Evolutionary conservation across 2,797 vertebrate genomes (phyloP).

Genomic region (Gadopsis marmoratus): DNA sequence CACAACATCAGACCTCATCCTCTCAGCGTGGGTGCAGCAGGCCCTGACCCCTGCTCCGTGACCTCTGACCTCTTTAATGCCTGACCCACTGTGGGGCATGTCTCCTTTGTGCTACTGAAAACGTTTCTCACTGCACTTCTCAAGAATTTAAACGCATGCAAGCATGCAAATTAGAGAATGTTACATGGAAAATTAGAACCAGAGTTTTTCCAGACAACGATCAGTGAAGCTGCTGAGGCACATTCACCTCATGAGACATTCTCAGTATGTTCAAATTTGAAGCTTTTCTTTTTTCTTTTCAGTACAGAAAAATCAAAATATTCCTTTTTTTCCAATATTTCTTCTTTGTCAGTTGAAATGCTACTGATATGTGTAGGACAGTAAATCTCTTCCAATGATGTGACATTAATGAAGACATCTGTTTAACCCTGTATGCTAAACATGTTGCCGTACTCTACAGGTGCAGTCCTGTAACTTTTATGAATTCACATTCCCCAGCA

Average conservation of each 20-base stretch:
- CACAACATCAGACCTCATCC: background rate
- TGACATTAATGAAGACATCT: background rate
- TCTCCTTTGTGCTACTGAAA: slow-evolving; percentile 19
- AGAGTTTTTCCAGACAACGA: too few species aligned
- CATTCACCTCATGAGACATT: too few species aligned
- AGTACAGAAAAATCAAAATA: background rate
- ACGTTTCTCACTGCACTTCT: slow-evolving; percentile 13
- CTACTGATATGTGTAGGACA: background rate
- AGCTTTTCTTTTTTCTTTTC: too few species aligned
- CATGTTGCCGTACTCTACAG: slow-evolving; percentile 5
- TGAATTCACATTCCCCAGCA: slow-evolving; percentile 46
- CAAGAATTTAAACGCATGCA: background rate
- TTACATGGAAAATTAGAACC: too few species aligned
- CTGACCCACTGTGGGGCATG: slow-evolving; percentile 21
- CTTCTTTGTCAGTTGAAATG: background rate
- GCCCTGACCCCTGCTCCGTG: slow-evolving; percentile 21
- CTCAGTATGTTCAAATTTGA: too few species aligned
- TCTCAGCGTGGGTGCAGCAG: slow-evolving; percentile 5
- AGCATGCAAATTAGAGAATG: too few species aligned
- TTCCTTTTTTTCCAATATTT: background rate
- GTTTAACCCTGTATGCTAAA: background rate
- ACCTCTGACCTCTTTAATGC: slow-evolving; percentile 28
- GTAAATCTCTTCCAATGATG: background rate
- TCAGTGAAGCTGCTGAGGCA: too few species aligned
- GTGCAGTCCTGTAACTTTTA: slow-evolving; percentile 45